Percentiles rank a stretch among this genome's conserved stretches.
These are phyloP conservation scores for Triplophysa tibetana DNA, from an alignment of 2,113 vertebrate species.

Conservation along the genomic window DNA sequence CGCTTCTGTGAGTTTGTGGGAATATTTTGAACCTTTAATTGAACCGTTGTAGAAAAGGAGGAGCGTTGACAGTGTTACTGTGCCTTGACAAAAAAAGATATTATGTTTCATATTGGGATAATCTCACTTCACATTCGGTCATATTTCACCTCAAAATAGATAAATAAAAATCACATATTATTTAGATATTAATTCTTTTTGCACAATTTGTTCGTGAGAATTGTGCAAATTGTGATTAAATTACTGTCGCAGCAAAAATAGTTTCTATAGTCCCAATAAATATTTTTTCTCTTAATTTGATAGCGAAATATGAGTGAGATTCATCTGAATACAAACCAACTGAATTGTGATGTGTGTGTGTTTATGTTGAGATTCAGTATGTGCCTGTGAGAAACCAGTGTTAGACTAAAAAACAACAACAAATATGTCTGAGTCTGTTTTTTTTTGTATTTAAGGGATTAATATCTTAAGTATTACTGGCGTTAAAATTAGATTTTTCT, in stretches of 20 bases:
- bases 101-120: background rate
- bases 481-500: background rate
- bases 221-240: no score
- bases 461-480: background rate
- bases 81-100: background rate
- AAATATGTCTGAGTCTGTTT: background rate
- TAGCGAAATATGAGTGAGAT: background rate
- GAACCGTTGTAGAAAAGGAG: background rate
- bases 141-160: background rate
- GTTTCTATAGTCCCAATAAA: no score
- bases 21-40: background rate
- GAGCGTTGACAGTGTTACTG: background rate
- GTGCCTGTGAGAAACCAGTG: constrained; percentile 13
- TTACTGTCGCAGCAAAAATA: no score
- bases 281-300: background rate
- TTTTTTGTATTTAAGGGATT: background rate
- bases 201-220: no score
- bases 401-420: background rate
- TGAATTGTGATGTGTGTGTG: background rate
- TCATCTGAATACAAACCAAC: background rate
- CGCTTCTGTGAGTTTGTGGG: background rate
- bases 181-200: no score
- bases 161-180: no score
- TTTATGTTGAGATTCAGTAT: background rate
- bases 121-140: background rate